phyloP scores from a whole-genome alignment of 2,113 vertebrate species.

The Muscicapa adusta region DNA sequence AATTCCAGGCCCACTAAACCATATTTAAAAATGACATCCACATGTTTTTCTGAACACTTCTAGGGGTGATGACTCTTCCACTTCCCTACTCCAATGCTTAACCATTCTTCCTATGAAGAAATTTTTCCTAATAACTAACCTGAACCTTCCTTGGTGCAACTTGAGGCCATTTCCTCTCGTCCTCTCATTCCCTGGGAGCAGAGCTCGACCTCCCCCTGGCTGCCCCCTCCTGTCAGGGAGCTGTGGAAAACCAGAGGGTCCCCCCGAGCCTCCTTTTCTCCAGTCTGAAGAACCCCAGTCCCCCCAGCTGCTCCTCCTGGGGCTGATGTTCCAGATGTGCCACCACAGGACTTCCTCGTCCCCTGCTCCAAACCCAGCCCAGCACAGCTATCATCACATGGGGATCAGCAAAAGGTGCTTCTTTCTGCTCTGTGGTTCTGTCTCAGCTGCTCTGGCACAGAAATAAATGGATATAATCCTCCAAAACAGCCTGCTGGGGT shows the following conservation, averaged over 20 bases:
- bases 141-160: neutral
- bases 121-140: neutral
- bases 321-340: neutral
- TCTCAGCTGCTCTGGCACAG: neutral
- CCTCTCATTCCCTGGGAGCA: neutral
- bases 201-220: fast-evolving
- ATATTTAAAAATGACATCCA: neutral
- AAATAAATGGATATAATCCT: slow-evolving; percentile 26
- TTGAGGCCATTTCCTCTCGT: fast-evolving
- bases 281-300: neutral
- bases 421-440: neutral
- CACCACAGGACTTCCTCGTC: neutral
- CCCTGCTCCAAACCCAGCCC: neutral
- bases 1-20: neutral
- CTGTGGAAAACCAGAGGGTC: neutral
- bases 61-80: neutral
- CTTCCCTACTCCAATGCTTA: neutral
- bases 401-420: neutral
- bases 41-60: neutral
- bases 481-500: neutral
- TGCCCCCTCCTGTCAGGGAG: neutral
- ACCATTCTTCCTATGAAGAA: no score
- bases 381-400: fast-evolving
- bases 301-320: neutral
- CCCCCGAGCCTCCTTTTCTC: neutral